Conservation (phyloP, 2,113 vertebrate genomes). For the Rhineura floridana region DNA sequence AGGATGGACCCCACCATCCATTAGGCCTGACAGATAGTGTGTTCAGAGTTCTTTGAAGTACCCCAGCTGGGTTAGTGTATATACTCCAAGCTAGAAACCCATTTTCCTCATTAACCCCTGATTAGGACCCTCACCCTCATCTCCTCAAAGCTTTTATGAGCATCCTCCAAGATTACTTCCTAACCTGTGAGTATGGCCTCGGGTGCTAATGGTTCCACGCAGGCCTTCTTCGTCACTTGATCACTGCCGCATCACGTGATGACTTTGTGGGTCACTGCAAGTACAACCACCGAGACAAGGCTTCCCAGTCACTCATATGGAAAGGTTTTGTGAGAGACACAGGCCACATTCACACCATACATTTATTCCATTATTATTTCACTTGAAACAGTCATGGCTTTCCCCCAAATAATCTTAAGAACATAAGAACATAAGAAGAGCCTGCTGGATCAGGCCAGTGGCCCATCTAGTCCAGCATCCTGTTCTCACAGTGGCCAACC, state of each 20-base stretch:
- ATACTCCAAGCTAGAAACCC: neutral
- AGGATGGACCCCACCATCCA: constrained; percentile 55
- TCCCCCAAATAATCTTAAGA: no score
- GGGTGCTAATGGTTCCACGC: neutral
- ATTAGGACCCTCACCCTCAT: neutral
- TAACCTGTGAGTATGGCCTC: neutral
- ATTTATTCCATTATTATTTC: no score
- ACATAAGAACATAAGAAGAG: no score
- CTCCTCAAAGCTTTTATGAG: neutral
- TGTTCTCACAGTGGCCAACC: no score
- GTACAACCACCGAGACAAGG: no score
- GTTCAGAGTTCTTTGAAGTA: constrained; percentile 28
- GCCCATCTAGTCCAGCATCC: no score
- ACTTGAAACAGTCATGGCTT: no score
- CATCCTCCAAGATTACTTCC: neutral
- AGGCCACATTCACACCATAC: no score
- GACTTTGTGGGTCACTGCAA: no score
- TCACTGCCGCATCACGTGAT: neutral
- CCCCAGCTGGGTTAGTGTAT: constrained; percentile 12
- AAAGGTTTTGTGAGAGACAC: no score
- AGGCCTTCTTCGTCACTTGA: neutral
- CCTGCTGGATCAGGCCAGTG: no score
- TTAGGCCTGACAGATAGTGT: constrained; percentile 40
- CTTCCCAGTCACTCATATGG: no score
- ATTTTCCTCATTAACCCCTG: constrained; percentile 4